Evolutionary conservation across 2,888 invertebrate genomes (phyloP), one percentile per base, ranked within the genome.

Genomic region (Amorpha juglandis): DNA sequence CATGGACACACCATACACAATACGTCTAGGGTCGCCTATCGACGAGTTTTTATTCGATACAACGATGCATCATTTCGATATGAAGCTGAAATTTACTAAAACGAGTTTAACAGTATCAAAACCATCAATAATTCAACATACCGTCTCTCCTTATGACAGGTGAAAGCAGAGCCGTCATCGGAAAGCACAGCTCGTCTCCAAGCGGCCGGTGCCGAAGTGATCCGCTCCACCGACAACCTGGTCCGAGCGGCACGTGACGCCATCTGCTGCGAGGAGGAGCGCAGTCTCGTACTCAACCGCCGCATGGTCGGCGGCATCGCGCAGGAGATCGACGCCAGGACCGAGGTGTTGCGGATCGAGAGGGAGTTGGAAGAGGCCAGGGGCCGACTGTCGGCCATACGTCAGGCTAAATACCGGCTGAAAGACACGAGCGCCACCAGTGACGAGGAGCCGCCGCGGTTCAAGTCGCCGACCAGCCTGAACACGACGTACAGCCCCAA

Each of bases 281-380:
- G 98, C 55, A 97, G 97, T 63, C 94, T 99, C 8, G 96, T 98
- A 73, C 95, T 99, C 68, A 98, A 98, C 88, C 95, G 97, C 38
- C 94, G 97, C 63, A 98, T 98, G 97, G 99, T 99, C 21, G 98
- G 98, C 62, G 98, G 98, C 27, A 98, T 99, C 84, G 98, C 98
- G 8, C 99, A 99, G 92, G 99, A 98, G 93, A 98, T 98, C 71
- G 96, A 98, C 78, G 98, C 98, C 12, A 95, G 95, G 67, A 97
- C 97, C 0, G 97, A 98, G 81, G 98, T 99, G 0, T 94, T 99
- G 66, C 95, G 98, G 78, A 99, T 99, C 82, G 99, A 99, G 88
- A 95, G 97, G 73, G 98, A 99, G 91, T 90, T 99, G 67, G 98
- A 98, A 75, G 98, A 98, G 80, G 99, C 99, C 0, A 94, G 99